Percentiles rank a stretch among this genome's conserved stretches.
phyloP scores from a whole-genome alignment of 2,113 vertebrate species.

The Bothrops jararaca region DNA sequence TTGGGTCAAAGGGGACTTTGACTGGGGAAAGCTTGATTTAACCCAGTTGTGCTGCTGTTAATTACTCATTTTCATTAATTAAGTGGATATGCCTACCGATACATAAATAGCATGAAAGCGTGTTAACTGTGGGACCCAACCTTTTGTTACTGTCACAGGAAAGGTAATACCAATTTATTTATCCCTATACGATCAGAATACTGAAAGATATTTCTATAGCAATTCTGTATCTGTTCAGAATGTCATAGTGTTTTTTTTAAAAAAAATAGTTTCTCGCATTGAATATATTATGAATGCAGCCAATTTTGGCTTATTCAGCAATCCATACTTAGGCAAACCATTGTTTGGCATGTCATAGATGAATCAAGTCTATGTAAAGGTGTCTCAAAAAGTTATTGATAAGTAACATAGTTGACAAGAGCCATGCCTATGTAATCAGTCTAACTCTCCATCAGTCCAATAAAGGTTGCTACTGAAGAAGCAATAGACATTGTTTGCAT shows the following conservation, averaged over 20 bases:
- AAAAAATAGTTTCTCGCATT: neutral
- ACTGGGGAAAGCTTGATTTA: conserved; percentile 45
- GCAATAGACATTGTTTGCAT: neutral
- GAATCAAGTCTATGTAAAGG: neutral
- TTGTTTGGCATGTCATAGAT: neutral
- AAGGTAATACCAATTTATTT: neutral
- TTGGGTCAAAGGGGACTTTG: conserved; percentile 61
- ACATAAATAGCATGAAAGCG: conserved; percentile 10
- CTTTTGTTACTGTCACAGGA: conserved; percentile 13
- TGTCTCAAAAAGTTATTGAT: neutral
- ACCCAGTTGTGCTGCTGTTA: conserved; percentile 58
- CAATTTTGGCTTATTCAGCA: neutral
- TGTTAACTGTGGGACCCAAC: conserved; percentile 43
- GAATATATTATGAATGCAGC: neutral
- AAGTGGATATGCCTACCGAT: conserved; percentile 50
- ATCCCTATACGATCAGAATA: neutral
- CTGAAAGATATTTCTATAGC: neutral
- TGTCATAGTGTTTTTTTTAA: neutral
- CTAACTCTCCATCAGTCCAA: too few relatives aligned
- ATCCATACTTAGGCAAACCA: neutral
- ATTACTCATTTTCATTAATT: conserved; percentile 55
- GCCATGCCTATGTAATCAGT: neutral
- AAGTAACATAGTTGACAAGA: too few relatives aligned
- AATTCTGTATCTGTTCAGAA: neutral
- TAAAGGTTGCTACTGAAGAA: neutral